Percentiles rank a stretch among this genome's conserved stretches.
Evolutionary conservation across 2,113 vertebrate genomes (phyloP).

Genomic region (Anhinga anhinga): DNA sequence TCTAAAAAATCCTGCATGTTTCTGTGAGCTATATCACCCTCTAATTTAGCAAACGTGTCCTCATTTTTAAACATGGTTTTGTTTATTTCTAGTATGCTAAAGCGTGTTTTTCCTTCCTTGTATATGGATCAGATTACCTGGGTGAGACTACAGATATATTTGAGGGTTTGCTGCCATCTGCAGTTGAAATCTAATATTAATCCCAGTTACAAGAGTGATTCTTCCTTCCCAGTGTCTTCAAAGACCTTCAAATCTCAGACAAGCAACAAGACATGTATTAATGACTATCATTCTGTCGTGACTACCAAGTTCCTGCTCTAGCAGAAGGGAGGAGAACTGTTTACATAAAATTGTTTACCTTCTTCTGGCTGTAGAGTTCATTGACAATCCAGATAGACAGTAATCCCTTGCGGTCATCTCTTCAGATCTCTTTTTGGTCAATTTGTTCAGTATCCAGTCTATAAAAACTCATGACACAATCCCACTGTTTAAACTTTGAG

Average conservation of each 20-base stretch:
- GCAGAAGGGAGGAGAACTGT: background rate
- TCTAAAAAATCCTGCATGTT: background rate
- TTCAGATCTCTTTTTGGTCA: background rate
- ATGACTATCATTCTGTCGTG: background rate
- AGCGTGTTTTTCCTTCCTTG: background rate
- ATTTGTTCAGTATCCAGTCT: background rate
- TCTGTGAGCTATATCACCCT: background rate
- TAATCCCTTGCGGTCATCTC: background rate
- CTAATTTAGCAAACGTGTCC: background rate
- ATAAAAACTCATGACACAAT: background rate
- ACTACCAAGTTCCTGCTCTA: background rate
- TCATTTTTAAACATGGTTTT: background rate
- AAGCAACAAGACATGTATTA: background rate
- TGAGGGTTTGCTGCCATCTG: slow-evolving; percentile 77
- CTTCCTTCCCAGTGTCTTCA: background rate
- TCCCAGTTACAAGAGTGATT: background rate
- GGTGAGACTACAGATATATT: background rate
- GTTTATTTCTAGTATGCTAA: background rate
- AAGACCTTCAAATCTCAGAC: background rate
- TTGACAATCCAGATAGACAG: background rate
- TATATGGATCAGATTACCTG: background rate
- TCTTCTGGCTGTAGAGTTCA: background rate
- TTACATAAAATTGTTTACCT: background rate
- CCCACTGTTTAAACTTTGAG: background rate
- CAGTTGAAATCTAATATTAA: slow-evolving; percentile 57